Evolutionary conservation across 2,888 invertebrate genomes (phyloP).

Genomic region (Escarpia spicata): DNA sequence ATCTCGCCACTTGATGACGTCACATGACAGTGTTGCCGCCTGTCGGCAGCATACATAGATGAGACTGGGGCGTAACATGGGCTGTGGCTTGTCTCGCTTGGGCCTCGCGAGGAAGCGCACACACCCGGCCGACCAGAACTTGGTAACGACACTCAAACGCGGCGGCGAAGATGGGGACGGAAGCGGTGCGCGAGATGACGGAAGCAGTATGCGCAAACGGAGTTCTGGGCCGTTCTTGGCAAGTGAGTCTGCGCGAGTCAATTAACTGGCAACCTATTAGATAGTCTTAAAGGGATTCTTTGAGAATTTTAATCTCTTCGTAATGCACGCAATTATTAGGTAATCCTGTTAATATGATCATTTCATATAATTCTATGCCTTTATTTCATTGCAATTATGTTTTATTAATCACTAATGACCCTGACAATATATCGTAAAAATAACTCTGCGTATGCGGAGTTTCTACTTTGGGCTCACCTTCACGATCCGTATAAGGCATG

Average conservation of each 20-base stretch:
- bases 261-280: neutral
- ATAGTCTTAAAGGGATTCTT: too few species aligned
- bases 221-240: neutral
- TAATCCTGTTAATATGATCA: too few species aligned
- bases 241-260: neutral
- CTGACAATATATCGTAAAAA: too few species aligned
- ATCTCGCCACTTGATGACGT: neutral
- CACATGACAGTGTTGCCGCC: neutral
- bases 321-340: too few species aligned
- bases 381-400: too few species aligned
- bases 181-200: neutral
- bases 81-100: conserved; percentile 11
- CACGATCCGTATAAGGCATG: too few species aligned
- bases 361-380: too few species aligned
- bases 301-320: too few species aligned
- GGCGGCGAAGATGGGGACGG: neutral
- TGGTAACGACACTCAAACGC: neutral
- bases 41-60: neutral
- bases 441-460: too few species aligned
- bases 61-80: neutral
- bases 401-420: too few species aligned
- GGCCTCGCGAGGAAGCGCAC: conserved; percentile 1
- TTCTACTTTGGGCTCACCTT: too few species aligned
- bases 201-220: neutral
- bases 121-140: neutral